Evolutionary conservation across 1,140 invertebrate species (phyloP).

Genomic region (Hylyphantes graminicola): DNA sequence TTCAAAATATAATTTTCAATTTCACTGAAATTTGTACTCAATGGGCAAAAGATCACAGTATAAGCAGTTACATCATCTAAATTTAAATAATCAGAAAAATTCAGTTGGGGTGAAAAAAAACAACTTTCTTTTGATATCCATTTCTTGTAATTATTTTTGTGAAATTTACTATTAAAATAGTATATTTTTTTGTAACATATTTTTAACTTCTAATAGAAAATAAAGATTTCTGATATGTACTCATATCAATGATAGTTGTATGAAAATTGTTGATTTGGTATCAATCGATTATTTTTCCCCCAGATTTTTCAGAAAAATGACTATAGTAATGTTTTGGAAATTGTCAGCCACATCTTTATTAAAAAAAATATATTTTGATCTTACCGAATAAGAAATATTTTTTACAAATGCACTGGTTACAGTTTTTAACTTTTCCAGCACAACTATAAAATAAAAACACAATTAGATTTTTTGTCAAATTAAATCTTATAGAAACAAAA

Average conservation of each 20-base stretch:
- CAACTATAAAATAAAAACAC: conserved; percentile 64
- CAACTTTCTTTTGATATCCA: too few species aligned
- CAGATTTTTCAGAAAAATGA: background rate
- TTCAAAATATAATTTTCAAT: too few species aligned
- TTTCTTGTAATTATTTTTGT: too few species aligned
- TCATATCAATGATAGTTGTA: background rate
- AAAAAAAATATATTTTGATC: conserved; percentile 1
- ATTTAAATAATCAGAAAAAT: too few species aligned
- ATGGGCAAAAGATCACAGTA: too few species aligned
- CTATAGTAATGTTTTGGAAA: background rate
- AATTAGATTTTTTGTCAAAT: too few species aligned
- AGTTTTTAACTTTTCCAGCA: conserved; percentile 75
- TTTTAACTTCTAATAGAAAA: background rate
- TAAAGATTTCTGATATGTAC: background rate
- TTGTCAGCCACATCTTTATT: background rate
- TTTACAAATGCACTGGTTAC: conserved; percentile 72
- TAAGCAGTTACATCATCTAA: too few species aligned
- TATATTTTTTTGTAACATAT: background rate
- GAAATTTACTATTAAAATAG: background rate
- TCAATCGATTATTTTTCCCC: background rate
- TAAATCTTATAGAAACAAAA: too few species aligned
- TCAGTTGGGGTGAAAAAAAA: too few species aligned
- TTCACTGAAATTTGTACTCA: too few species aligned
- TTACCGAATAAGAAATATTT: conserved; percentile 62
- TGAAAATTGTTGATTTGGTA: conserved; percentile 4